Evolutionary conservation across 2,888 invertebrate species (phyloP).

Genomic region (Orthosia incerta): DNA sequence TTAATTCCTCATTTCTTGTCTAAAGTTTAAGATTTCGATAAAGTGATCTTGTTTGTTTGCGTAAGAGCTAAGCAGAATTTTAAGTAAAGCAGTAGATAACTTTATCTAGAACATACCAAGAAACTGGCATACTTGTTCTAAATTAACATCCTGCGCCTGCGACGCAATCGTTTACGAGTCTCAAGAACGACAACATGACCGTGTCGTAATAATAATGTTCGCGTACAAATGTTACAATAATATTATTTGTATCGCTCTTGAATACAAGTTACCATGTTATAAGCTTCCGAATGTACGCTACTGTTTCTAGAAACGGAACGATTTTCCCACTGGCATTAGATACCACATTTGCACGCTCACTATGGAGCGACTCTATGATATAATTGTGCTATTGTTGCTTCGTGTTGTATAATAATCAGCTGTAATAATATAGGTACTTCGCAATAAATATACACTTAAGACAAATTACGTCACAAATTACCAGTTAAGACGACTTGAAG

Average conservation of each 20-base stretch:
- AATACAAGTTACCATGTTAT: constrained; percentile 26
- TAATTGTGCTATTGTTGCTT: constrained; percentile 62
- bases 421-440: constrained; percentile 48
- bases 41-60: constrained; percentile 24
- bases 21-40: constrained; percentile 19
- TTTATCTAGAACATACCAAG: constrained; percentile 60
- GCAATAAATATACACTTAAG: constrained; percentile 42
- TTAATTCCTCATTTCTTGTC: neutral
- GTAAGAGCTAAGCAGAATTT: constrained; percentile 8
- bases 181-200: constrained; percentile 52
- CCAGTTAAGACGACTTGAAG: too few species aligned
- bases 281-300: constrained; percentile 48
- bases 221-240: constrained; percentile 33
- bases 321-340: constrained; percentile 51
- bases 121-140: constrained; percentile 53
- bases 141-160: constrained; percentile 58
- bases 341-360: constrained; percentile 37
- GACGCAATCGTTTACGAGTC: constrained; percentile 52
- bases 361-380: constrained; percentile 51
- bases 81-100: constrained; percentile 35
- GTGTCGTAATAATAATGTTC: constrained; percentile 56
- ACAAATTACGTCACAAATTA: constrained; percentile 42
- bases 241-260: constrained; percentile 42
- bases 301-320: constrained; percentile 36
- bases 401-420: constrained; percentile 61